A percentile compares a stretch with the other conserved stretches of the same genome.
Conservation (phyloP, 2,797 vertebrate species). For the Enteromius unitaeniatus region DNA sequence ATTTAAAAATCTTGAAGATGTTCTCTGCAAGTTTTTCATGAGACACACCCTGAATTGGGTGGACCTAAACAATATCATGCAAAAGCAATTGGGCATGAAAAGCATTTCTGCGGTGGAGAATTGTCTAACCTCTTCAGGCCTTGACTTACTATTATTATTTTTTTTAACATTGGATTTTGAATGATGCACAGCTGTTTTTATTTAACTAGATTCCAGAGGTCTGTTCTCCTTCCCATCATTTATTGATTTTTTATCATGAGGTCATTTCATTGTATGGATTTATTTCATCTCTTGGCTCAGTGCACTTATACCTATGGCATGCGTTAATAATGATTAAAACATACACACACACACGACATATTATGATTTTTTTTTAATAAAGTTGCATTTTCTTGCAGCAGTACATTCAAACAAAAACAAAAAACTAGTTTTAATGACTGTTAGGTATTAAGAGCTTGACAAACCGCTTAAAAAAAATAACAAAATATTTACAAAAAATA, state of each 20-base stretch:
- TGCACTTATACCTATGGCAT: neutral
- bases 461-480: neutral
- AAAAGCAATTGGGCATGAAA: neutral
- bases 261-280: conserved; percentile 14
- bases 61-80: neutral
- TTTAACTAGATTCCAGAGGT: conserved; percentile 25
- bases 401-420: conserved; percentile 35
- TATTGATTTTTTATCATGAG: conserved; percentile 4
- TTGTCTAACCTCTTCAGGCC: neutral
- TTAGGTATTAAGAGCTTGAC: conserved; percentile 2
- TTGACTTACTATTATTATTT: neutral
- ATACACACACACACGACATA: neutral
- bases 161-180: neutral
- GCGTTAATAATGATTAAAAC: neutral
- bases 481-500: conserved; percentile 19
- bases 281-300: neutral
- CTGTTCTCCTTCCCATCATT: neutral
- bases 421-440: conserved; percentile 34
- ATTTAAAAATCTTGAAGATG: conserved; percentile 4
- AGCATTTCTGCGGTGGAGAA: neutral
- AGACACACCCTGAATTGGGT: too few relatives aligned
- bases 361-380: neutral
- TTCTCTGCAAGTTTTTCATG: neutral
- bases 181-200: conserved; percentile 26
- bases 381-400: conserved; percentile 27